phyloP scores from a whole-genome alignment of 2,797 vertebrate genomes.

The Hyperoplus lanceolatus region DNA sequence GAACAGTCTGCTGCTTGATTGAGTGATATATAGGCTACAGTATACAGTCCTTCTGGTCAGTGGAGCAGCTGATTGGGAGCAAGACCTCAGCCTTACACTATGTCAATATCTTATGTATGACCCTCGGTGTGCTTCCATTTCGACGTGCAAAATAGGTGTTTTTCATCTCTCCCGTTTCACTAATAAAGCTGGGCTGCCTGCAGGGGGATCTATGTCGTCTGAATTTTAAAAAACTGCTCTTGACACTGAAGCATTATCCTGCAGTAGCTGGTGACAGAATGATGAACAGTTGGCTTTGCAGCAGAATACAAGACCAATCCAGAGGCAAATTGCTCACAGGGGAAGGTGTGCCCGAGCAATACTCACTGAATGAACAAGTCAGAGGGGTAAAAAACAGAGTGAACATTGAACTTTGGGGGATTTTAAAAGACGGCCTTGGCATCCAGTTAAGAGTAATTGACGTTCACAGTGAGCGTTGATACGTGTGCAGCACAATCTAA shows the following conservation, averaged over 20 bases:
- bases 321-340: constrained; percentile 75
- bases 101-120: constrained; percentile 41
- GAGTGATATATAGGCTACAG: constrained; percentile 5
- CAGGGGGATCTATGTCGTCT: constrained; percentile 56
- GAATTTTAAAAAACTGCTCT: constrained; percentile 74
- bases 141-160: constrained; percentile 31
- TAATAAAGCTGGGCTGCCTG: constrained; percentile 42
- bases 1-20: constrained; percentile 13
- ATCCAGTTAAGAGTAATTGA: constrained; percentile 61
- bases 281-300: constrained; percentile 76
- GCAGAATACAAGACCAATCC: constrained; percentile 72
- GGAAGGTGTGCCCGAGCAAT: constrained; percentile 68
- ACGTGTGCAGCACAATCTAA: constrained; percentile 59
- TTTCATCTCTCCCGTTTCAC: constrained; percentile 37
- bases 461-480: constrained; percentile 46
- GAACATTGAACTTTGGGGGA: constrained; percentile 60
- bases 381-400: constrained; percentile 54
- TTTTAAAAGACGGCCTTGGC: constrained; percentile 66
- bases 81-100: constrained; percentile 11
- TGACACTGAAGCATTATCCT: constrained; percentile 79
- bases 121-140: constrained; percentile 19
- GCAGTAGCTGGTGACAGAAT: constrained; percentile 79
- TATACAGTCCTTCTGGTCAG: constrained; percentile 48
- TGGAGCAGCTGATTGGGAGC: constrained; percentile 62
- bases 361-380: constrained; percentile 77